These are phyloP conservation scores for Neosalanx taihuensis DNA, from an alignment of 2,797 vertebrate genomes.

Conservation along the genomic window DNA sequence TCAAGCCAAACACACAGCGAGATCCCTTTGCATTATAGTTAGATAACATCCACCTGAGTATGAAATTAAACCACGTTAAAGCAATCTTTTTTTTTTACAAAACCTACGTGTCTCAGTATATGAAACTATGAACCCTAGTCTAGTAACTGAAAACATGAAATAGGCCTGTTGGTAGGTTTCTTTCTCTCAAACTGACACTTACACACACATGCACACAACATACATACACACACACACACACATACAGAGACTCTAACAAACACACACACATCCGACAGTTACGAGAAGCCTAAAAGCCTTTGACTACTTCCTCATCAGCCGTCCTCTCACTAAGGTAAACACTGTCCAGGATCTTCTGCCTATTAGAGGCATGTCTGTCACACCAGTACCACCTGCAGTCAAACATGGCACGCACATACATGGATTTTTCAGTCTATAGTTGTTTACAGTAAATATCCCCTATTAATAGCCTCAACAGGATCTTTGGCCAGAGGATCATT, in stretches of 20 bases:
- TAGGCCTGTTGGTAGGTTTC: not conserved
- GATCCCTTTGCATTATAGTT: too few relatives aligned
- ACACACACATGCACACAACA: constrained; percentile 32
- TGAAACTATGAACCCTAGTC: not conserved
- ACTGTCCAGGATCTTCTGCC: constrained; percentile 15
- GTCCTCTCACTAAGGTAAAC: constrained; percentile 46
- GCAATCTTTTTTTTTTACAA: not conserved
- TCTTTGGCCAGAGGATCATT: constrained; percentile 64
- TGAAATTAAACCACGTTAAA: not conserved
- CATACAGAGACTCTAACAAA: constrained; percentile 20
- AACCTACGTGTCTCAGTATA: not conserved
- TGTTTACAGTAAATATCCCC: constrained; percentile 60
- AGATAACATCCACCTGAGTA: too few relatives aligned
- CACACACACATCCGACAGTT: constrained; percentile 16
- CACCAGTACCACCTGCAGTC: constrained; percentile 2
- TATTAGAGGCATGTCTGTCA: constrained; percentile 10
- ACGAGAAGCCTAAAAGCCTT: constrained; percentile 8
- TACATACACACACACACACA: constrained; percentile 9
- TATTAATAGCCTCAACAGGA: constrained; percentile 53
- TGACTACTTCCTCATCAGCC: constrained; percentile 46
- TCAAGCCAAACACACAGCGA: too few relatives aligned
- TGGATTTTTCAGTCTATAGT: constrained; percentile 14
- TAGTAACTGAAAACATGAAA: not conserved
- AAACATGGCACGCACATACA: constrained; percentile 18
- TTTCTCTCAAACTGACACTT: not conserved